Evolutionary conservation across 2,113 vertebrate species (phyloP), one percentile per base, ranked within the genome.

Genomic region (Apodemus sylvaticus): DNA sequence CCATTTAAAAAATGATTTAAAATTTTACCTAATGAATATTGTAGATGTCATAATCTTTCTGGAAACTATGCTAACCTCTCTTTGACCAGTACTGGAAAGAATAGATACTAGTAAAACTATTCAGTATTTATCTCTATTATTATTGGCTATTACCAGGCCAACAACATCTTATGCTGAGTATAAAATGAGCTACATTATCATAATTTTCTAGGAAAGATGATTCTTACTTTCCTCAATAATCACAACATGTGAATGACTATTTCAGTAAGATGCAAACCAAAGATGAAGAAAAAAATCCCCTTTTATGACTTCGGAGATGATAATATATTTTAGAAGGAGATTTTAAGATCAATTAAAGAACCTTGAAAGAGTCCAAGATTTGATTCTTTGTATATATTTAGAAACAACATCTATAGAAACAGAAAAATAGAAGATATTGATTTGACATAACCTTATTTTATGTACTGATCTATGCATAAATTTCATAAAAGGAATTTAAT

Each of bases 281-380:
- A 77, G 4, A 19, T 68, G 83, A 5, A 20, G 7, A 81, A 64
- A 93, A 2, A 93, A 1, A 68, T 19, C 31, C 71, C 51, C 76
- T 22, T 89, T 74, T 78, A 29, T 77, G 36, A 55, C 58, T 91
- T n/a, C 22, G 31, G 19, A 74, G 34, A 17, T 8, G 60, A 39
- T 64, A 73, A 74, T 55, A 87, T 85, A 85, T 88, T 97, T 94
- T 79, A 20, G 42, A 94, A n/a, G 42, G 26, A 71, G 19, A 20
- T 93, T 94, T 89, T 86, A 17, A 86, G 89, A 89, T 77, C 26
- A 86, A n/a, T 24, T 20, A 34, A 62, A 78, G 81, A 36, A 31
- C 34, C 58, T 36, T 39, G 4, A 76, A 95, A 51, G 5, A 73
- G 48, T 42, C 58, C 20, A 5, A 90, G 26, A 91, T 89, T 9